Conservation (phyloP, 2,888 invertebrate genomes). For the Lysandra bellargus region DNA sequence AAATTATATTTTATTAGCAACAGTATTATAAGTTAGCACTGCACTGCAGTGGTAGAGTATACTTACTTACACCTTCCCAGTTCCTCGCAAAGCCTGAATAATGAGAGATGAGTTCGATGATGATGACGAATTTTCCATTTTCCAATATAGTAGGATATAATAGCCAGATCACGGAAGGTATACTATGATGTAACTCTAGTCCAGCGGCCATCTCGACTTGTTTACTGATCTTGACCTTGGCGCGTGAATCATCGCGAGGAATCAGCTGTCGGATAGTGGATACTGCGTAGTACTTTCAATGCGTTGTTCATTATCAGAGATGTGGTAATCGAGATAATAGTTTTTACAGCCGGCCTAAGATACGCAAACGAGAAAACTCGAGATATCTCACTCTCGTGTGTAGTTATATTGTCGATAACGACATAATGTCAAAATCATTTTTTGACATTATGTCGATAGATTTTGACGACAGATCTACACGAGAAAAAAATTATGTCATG, state of each 20-base stretch:
- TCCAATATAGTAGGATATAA: not conserved
- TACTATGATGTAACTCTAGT: not conserved
- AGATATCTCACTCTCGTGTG: too few species aligned
- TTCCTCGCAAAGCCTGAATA: too few species aligned
- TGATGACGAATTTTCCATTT: not conserved
- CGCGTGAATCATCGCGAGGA: slow-evolving; percentile 55
- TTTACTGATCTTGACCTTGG: slow-evolving; percentile 57
- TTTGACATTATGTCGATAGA: too few species aligned
- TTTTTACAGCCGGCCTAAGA: not conserved
- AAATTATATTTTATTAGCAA: too few species aligned
- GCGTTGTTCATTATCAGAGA: not conserved
- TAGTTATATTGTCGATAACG: too few species aligned
- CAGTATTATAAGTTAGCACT: too few species aligned
- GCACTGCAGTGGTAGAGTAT: too few species aligned
- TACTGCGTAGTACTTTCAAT: slow-evolving; percentile 36
- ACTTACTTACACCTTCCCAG: too few species aligned
- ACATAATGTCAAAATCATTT: too few species aligned
- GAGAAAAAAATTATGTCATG: too few species aligned
- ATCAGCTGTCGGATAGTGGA: slow-evolving; percentile 40
- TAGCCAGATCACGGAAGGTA: not conserved
- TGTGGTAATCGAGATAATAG: not conserved
- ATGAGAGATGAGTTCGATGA: not conserved
- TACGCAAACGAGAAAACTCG: too few species aligned
- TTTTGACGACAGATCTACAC: too few species aligned
- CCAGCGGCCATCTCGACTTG: slow-evolving; percentile 22